Evolutionary conservation across 2,113 vertebrate species (phyloP), one percentile per base, ranked within the genome.

Genomic region (Athene cunicularia): DNA sequence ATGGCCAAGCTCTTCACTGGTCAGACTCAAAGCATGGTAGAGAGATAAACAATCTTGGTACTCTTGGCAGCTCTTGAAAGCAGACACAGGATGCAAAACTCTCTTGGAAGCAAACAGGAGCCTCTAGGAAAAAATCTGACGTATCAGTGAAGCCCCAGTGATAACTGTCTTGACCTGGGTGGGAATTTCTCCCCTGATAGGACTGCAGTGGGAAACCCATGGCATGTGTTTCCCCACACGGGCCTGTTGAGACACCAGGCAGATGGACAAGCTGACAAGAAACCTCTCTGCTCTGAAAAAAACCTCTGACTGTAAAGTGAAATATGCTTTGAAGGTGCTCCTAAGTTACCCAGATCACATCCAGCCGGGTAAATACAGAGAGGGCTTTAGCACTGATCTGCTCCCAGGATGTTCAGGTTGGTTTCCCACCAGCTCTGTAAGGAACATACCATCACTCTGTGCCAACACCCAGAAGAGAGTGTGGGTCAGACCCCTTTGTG

Each of bases 281-380:
- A 90, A 63, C 12, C 16, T 19, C 27, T 16, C 9, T 49, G 32
- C 27, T 62, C 19, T 35, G 81, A 28, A 28, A 81, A 81, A 53
- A 20, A 2, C 12, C 4, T 49, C 67, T 55, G 47, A 14, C 28
- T 75, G 13, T 20, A 33, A 62, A 64, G 52, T 32, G 49, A 82
- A 85, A 68, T 0, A 2, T 26, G 43, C 20, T 68, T 56, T 80
- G 73, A 41, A 41, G 28, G 21, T 49, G 22, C 15, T 70, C 33
- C 58, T 1, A 2, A 37, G 62, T 63, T 35, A 55, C 19, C 24
- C 37, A 66, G 74, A 16, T 86, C 41, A 56, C 41, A 63, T 12
- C 41, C 56, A 81, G 21, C 12, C 1, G 2, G 20, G 12, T 49
- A n/a, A 85, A 59, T 20, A 20, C 0, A 0, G 20, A 3, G 3